Percentiles rank a stretch among this genome's conserved stretches.
Evolutionary conservation across 2,113 vertebrate species (phyloP).

Genomic region (Coptodon bakossiorum): DNA sequence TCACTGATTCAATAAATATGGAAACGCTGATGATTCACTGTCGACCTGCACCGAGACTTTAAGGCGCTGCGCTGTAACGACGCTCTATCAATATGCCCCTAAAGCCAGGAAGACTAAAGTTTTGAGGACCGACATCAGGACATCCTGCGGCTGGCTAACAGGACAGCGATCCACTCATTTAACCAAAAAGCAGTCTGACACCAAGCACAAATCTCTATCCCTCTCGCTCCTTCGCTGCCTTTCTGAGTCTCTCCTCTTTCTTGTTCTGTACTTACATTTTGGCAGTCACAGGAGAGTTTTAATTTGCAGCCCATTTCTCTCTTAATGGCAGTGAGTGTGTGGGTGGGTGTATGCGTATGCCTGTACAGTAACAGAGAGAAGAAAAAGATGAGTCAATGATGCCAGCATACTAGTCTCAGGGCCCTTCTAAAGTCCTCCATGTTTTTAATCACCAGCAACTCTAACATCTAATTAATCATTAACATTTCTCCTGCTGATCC

Average conservation of each 20-base stretch:
- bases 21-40: not conserved
- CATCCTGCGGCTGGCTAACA: not conserved
- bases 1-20: not conserved
- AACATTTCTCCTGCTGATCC: constrained; percentile 72
- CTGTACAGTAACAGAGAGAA: constrained; percentile 22
- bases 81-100: not conserved
- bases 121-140: not conserved
- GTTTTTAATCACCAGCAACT: constrained; percentile 74
- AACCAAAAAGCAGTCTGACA: not conserved
- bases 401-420: constrained; percentile 38
- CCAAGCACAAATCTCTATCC: not conserved
- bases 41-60: not conserved
- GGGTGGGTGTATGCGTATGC: constrained; percentile 20
- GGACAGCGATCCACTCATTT: not conserved
- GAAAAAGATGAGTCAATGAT: constrained; percentile 47
- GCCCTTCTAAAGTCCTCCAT: constrained; percentile 59
- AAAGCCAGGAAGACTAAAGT: not conserved
- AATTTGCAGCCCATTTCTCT: constrained; percentile 65
- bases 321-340: constrained; percentile 43
- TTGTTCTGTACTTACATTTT: constrained; percentile 39
- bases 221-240: not conserved
- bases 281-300: constrained; percentile 55
- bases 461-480: constrained; percentile 78
- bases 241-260: not conserved
- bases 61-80: not conserved